These are phyloP conservation scores for Masticophis lateralis DNA, from an alignment of 2,797 vertebrate genomes.

Conservation along the genomic window DNA sequence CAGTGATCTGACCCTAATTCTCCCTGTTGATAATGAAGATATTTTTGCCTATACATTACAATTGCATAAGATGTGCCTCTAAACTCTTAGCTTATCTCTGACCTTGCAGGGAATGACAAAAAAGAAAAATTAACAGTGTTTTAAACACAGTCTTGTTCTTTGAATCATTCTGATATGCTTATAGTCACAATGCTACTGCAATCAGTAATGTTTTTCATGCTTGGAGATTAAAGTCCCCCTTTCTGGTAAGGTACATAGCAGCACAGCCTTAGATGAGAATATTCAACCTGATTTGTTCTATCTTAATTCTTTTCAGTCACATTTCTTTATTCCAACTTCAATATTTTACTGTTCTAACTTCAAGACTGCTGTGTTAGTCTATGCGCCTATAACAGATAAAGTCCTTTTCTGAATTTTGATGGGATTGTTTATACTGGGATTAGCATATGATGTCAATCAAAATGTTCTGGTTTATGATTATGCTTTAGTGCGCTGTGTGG, in stretches of 20 bases:
- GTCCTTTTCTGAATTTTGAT: neutral
- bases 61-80: neutral
- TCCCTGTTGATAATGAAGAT: neutral
- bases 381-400: neutral
- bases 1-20: neutral
- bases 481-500: neutral
- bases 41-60: neutral
- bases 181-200: neutral
- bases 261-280: neutral
- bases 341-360: neutral
- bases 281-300: neutral
- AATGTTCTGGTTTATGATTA: neutral
- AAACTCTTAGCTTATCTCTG: neutral
- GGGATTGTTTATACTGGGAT: neutral
- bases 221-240: neutral
- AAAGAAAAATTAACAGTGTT: neutral
- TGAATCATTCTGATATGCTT: neutral
- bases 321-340: neutral
- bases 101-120: neutral
- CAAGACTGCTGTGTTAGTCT: neutral
- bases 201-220: neutral
- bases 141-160: neutral
- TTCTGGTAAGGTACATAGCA: neutral
- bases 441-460: neutral
- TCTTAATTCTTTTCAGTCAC: neutral